These are phyloP conservation scores for Progne subis DNA, from an alignment of 2,113 vertebrate species.

Conservation along the genomic window DNA sequence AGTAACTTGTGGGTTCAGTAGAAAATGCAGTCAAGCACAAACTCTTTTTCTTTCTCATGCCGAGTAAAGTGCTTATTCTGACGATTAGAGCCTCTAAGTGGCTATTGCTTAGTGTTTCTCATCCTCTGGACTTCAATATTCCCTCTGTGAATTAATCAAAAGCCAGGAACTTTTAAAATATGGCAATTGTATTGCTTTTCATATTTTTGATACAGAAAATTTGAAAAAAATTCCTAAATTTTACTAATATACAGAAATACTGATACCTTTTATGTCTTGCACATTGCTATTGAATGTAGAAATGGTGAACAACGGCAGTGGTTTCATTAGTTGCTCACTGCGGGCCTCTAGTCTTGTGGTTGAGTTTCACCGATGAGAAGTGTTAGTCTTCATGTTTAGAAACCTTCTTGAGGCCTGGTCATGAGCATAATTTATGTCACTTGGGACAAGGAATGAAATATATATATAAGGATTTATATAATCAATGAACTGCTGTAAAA, in stretches of 20 bases:
- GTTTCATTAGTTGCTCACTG: not conserved
- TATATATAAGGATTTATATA: not conserved
- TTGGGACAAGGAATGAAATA: not conserved
- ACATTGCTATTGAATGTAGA: not conserved
- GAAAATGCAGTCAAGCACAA: not conserved
- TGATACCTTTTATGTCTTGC: not conserved
- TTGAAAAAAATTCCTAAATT: not conserved
- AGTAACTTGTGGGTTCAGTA: slow-evolving; percentile 6
- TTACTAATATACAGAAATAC: not conserved
- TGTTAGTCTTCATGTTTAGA: not conserved
- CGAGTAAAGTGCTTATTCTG: not conserved
- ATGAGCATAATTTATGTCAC: not conserved
- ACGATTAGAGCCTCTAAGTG: not conserved
- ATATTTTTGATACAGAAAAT: not conserved
- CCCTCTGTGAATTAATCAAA: not conserved
- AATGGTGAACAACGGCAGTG: not conserved
- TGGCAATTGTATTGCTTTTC: not conserved
- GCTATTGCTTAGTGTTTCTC: not conserved
- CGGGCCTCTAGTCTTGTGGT: not conserved
- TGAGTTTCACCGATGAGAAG: not conserved
- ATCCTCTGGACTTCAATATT: not conserved
- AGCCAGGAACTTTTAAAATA: not conserved
- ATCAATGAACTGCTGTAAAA: not conserved
- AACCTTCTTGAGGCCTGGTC: not conserved
- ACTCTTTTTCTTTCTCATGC: not conserved